Evolutionary conservation across 1,140 invertebrate species (phyloP).

Genomic region (Cotesia chilonis): DNA sequence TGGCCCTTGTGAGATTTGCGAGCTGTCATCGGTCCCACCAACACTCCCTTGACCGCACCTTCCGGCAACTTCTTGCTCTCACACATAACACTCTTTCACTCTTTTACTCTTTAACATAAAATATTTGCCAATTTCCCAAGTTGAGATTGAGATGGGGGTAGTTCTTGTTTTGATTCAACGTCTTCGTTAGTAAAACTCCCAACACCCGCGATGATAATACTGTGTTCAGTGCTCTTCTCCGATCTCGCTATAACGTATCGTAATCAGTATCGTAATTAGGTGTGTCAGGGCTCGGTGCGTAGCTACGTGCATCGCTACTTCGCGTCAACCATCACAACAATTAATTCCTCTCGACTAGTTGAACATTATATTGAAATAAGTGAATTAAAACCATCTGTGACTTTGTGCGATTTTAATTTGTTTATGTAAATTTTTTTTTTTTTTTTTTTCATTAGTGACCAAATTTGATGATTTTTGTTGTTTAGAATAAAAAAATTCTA

Average conservation of each 20-base stretch:
- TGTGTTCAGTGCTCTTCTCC: background rate
- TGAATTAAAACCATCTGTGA: slow-evolving; percentile 4
- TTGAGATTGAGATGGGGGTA: too few species aligned
- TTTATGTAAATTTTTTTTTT: slow-evolving; percentile 18
- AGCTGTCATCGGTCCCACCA: slow-evolving; percentile 60
- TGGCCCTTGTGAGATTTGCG: slow-evolving; percentile 66
- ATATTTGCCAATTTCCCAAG: background rate
- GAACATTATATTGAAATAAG: slow-evolving; percentile 18
- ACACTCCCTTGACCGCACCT: slow-evolving; percentile 61
- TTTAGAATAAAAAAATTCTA: too few species aligned
- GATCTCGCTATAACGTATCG: slow-evolving; percentile 20
- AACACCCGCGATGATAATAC: background rate
- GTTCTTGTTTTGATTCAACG: too few species aligned
- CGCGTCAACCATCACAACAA: slow-evolving; percentile 15
- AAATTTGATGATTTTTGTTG: too few species aligned
- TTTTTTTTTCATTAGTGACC: background rate
- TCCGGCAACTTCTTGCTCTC: slow-evolving; percentile 51
- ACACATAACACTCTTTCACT: background rate
- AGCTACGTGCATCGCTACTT: slow-evolving; percentile 29
- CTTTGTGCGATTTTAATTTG: background rate
- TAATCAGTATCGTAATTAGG: slow-evolving; percentile 61
- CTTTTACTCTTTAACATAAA: background rate
- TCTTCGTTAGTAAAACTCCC: too few species aligned
- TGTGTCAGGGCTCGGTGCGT: slow-evolving; percentile 40
- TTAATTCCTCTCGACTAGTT: slow-evolving; percentile 28